Conservation (phyloP, 2,113 vertebrate genomes). For the Phyllopteryx taeniolatus region DNA sequence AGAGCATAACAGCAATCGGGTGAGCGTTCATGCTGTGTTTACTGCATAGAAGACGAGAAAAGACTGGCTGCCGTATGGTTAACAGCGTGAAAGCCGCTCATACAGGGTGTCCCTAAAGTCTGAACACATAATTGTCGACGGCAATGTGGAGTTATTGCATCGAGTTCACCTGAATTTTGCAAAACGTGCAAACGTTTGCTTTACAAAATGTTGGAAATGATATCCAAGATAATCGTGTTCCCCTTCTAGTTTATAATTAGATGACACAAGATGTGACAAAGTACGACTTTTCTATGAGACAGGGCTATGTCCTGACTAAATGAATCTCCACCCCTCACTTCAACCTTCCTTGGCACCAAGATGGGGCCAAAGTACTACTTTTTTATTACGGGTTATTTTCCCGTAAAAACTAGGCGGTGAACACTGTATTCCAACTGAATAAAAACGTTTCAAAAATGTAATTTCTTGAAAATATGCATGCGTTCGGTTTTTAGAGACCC, state of each 20-base stretch:
- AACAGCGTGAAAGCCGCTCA: conserved; percentile 20
- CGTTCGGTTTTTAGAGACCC: neutral
- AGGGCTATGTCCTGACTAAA: too few species aligned
- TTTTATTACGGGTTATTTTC: neutral
- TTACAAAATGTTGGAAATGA: neutral
- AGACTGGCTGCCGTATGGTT: neutral
- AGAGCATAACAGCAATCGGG: conserved; percentile 22
- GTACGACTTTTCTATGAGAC: neutral
- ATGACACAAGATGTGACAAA: neutral
- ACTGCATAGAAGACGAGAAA: conserved; percentile 73
- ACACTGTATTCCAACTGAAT: neutral
- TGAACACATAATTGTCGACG: neutral
- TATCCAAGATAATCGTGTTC: neutral
- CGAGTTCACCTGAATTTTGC: neutral
- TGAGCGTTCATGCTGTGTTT: conserved; percentile 42
- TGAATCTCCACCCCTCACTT: neutral
- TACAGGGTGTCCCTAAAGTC: neutral
- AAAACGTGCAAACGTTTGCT: neutral
- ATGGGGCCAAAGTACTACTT: neutral
- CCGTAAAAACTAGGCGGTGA: neutral
- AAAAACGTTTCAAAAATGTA: neutral
- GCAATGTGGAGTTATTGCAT: neutral
- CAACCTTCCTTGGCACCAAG: neutral
- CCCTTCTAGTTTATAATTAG: neutral
- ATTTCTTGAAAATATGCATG: neutral